phyloP scores from a whole-genome alignment of 2,888 invertebrate genomes.

The Eurytoma adleriae region DNA sequence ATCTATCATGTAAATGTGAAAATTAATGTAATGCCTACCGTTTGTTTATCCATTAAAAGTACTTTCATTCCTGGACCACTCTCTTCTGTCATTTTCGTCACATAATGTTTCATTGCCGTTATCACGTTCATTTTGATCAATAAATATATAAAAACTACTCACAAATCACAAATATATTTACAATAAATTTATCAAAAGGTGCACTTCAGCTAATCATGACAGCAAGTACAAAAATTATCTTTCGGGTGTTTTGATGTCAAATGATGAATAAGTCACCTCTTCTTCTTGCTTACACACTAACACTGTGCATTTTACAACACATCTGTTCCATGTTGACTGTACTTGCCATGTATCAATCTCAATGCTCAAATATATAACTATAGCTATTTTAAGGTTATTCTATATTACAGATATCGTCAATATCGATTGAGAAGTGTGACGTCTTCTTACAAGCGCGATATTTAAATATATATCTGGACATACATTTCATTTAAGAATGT shows the following conservation, averaged over 20 bases:
- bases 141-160: conserved; percentile 37
- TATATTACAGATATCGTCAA: no score
- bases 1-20: neutral
- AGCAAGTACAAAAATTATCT: conserved; percentile 7
- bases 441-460: no score
- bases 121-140: conserved; percentile 90
- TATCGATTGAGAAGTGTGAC: no score
- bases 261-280: neutral
- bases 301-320: no score
- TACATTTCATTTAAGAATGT: no score
- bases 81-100: conserved; percentile 98
- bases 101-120: conserved; percentile 93
- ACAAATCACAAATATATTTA: conserved; percentile 35
- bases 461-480: no score
- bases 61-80: conserved; percentile 99
- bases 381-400: no score
- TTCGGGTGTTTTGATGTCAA: conserved; percentile 31
- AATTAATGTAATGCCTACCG: conserved; percentile 78
- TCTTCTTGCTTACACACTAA: neutral
- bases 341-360: no score
- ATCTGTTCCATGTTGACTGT: no score
- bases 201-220: neutral
- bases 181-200: conserved; percentile 40
- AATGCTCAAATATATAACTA: no score
- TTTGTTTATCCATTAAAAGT: conserved; percentile 97